phyloP scores from a whole-genome alignment of 2,888 invertebrate genomes.

The Lycia hirtaria region DNA sequence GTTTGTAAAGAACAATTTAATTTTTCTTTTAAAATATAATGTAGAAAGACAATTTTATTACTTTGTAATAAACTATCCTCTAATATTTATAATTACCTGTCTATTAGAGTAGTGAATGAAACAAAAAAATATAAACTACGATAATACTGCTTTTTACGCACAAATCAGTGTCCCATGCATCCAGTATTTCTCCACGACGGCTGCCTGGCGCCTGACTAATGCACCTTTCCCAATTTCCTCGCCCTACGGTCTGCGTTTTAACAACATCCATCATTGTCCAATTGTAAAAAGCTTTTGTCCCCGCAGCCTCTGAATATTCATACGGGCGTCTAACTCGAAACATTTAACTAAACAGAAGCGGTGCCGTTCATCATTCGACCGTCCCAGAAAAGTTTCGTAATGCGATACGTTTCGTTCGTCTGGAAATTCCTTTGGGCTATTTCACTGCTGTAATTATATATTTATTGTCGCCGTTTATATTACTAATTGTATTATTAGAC shows the following conservation, averaged over 20 bases:
- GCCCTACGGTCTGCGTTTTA: constrained; percentile 68
- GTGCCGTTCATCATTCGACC: constrained; percentile 40
- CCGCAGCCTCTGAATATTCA: constrained; percentile 57
- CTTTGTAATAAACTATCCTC: too few relatives aligned
- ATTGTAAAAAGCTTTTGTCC: constrained; percentile 69
- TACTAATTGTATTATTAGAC: neutral
- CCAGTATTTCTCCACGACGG: constrained; percentile 10
- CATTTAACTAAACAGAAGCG: constrained; percentile 49
- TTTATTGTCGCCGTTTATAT: constrained; percentile 1
- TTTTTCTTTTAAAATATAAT: too few relatives aligned
- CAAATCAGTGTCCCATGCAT: constrained; percentile 7
- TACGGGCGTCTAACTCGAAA: constrained; percentile 53
- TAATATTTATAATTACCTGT: too few relatives aligned
- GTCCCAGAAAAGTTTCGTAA: constrained; percentile 41
- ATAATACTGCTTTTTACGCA: neutral
- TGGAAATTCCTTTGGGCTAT: constrained; percentile 22
- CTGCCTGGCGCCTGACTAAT: constrained; percentile 47
- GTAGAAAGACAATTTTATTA: too few relatives aligned
- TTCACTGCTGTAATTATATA: constrained; percentile 13
- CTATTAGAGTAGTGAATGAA: neutral
- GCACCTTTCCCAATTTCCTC: constrained; percentile 81
- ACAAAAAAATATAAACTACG: neutral
- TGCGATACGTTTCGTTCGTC: constrained; percentile 35
- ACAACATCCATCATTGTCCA: constrained; percentile 78
- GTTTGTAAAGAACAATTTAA: too few relatives aligned